A percentile compares a stretch with the other conserved stretches of the same genome.
Evolutionary conservation across 2,888 invertebrate species (phyloP).

Genomic region (Dendrolimus pini): DNA sequence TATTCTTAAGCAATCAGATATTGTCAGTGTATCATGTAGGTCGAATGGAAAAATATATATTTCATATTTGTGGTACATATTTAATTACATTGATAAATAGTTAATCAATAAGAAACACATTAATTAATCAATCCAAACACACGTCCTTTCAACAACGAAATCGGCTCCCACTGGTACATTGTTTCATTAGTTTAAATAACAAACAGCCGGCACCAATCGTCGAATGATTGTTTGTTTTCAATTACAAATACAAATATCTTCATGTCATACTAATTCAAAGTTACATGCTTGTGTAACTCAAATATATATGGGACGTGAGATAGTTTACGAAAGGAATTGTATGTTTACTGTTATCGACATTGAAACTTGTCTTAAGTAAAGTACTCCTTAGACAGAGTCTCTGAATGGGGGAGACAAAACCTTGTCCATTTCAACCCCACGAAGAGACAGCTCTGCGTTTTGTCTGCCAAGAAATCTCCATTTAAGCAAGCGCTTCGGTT

Average conservation of each 20-base stretch:
- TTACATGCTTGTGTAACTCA: background rate
- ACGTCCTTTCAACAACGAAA: background rate
- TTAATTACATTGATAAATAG: too few relatives aligned
- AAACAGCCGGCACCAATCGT: background rate
- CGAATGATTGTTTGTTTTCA: background rate
- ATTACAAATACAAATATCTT: background rate
- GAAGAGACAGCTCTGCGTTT: too few relatives aligned
- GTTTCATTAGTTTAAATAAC: background rate
- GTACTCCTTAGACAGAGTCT: too few relatives aligned
- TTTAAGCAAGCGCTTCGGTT: too few relatives aligned
- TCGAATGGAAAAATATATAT: too few relatives aligned
- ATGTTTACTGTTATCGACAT: background rate
- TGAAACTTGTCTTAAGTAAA: background rate
- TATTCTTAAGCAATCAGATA: too few relatives aligned
- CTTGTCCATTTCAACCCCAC: too few relatives aligned
- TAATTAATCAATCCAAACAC: background rate
- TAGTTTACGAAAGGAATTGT: background rate
- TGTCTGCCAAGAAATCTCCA: too few relatives aligned
- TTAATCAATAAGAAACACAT: background rate
- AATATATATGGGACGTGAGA: background rate
- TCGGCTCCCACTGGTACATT: background rate
- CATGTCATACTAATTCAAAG: background rate
- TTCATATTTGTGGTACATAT: too few relatives aligned
- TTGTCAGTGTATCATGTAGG: too few relatives aligned
- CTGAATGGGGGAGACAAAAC: too few relatives aligned